Conservation (phyloP, 2,797 vertebrate species). For the Poecile montanus region DNA sequence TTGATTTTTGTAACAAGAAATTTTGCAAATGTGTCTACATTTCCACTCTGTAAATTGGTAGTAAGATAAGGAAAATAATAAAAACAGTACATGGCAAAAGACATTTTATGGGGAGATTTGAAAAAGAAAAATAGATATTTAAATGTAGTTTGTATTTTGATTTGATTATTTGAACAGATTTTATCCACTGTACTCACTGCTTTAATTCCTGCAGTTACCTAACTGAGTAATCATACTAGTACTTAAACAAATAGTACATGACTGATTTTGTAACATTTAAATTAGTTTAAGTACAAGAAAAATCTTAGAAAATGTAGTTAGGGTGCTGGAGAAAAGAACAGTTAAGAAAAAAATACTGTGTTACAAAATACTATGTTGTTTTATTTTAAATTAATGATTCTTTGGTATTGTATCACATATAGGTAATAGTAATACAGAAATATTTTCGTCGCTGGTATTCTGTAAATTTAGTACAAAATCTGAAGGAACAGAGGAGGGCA, state of each 20-base stretch:
- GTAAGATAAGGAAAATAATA: background rate
- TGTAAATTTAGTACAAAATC: constrained; percentile 65
- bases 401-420: background rate
- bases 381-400: background rate
- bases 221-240: background rate
- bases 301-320: background rate
- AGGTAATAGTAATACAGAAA: constrained; percentile 88
- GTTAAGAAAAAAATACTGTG: background rate
- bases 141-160: background rate
- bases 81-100: background rate
- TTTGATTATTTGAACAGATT: background rate
- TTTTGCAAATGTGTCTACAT: background rate
- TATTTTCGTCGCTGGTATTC: constrained; percentile 84
- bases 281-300: background rate
- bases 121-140: background rate
- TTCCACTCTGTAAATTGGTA: background rate
- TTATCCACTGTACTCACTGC: background rate
- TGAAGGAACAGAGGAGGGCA: constrained; percentile 73
- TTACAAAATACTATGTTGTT: background rate
- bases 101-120: background rate
- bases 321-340: background rate
- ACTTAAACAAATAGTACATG: background rate
- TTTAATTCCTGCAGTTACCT: background rate
- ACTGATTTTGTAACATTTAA: background rate
- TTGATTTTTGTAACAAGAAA: background rate